These are phyloP conservation scores for Fragum fragum DNA, from an alignment of 2,888 invertebrate genomes.

Conservation along the genomic window DNA sequence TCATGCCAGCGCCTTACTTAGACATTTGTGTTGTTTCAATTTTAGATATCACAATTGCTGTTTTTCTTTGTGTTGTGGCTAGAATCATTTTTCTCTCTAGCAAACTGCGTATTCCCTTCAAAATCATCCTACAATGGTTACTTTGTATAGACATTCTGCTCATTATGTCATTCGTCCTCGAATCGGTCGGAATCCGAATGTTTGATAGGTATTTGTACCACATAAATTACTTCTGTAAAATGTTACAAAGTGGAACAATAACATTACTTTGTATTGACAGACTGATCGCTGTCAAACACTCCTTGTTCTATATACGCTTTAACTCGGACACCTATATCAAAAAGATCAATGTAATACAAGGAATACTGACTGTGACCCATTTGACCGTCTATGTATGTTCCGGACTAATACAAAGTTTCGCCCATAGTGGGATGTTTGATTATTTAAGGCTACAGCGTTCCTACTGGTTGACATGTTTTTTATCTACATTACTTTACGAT, in stretches of 20 bases:
- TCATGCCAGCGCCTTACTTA: too few relatives aligned
- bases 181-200: background rate
- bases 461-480: background rate
- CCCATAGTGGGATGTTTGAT: background rate
- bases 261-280: background rate
- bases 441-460: background rate
- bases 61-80: background rate
- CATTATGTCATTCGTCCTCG: background rate
- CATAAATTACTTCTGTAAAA: background rate
- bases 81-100: background rate
- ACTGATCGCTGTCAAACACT: background rate
- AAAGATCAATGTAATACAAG: background rate
- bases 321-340: background rate
- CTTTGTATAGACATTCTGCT: slow-evolving; percentile 7
- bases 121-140: slow-evolving; percentile 7
- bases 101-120: slow-evolving; percentile 25
- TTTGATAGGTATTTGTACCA: background rate
- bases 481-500: background rate
- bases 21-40: too few relatives aligned
- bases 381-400: background rate
- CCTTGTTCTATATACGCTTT: background rate
- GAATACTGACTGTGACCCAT: background rate
- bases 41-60: background rate
- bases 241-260: background rate
- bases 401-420: background rate